Evolutionary conservation across 2,113 vertebrate genomes (phyloP), one percentile per base, ranked within the genome.

Genomic region (Pungitius pungitius): DNA sequence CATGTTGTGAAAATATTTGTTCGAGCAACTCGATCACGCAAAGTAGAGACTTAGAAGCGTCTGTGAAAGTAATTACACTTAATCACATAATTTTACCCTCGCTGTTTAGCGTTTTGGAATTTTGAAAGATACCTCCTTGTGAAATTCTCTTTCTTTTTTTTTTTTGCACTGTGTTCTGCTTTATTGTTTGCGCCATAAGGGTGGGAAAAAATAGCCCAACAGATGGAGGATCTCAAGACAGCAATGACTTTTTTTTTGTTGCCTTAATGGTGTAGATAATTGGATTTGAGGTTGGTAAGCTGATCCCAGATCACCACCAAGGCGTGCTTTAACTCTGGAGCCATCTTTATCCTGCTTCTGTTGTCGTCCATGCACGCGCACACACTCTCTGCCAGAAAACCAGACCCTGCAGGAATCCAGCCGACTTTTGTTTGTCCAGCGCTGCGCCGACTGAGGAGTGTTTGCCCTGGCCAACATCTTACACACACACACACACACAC

Each of bases 251-350:
- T 37, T 43, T 43, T 43, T 43, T 58, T 60, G 75, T 73, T 37
- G 60, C 69, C 73, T 68, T 86, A 86, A 86, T 83, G 86, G 66
- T 87, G 79, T 14, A 83, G 82, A 91, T 92, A 84, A 91, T 89
- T 89, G 87, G 89, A 91, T 88, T 70, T 76, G 72, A 77, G 78
- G 52, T 57, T 45, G 66, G 84, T 84, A 87, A 90, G 69, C 78
- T 81, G 89, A 90, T 90, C 84, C 85, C 40, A 75, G 80, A 78
- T 85, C 84, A 73, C 40, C 78, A 84, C 58, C 64, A 37, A 72
- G 83, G 78, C 51, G 37, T 73, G 80, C 82, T 90, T 89, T 85
- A 89, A 87, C 88, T 82, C 78, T 68, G 87, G 88, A 91, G 91
- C 89, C 88, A 73, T 75, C 80, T 81, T 88, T 75, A 90, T 90